Percentiles rank a stretch among this genome's conserved stretches.
These are phyloP conservation scores for Dicaeum eximium DNA, from an alignment of 2,113 vertebrate species.

Conservation along the genomic window DNA sequence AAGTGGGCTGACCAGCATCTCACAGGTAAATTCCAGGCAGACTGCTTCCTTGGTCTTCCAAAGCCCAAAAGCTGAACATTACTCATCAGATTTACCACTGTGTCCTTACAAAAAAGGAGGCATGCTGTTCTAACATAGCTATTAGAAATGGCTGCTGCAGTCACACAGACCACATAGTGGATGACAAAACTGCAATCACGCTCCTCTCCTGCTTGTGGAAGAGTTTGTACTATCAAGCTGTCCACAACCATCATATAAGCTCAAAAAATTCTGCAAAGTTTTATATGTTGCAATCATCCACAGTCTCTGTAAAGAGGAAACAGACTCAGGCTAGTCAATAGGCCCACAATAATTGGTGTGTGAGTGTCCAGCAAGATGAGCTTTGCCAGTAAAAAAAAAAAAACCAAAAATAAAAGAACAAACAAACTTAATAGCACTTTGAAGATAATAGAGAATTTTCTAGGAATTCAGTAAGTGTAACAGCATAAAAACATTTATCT, in stretches of 20 bases:
- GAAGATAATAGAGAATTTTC: not conserved
- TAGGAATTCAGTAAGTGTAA: not conserved
- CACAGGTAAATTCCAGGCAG: not conserved
- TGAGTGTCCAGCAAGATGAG: not conserved
- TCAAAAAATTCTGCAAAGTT: not conserved
- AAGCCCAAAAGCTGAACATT: conserved; percentile 21
- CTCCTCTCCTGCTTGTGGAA: not conserved
- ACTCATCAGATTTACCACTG: conserved; percentile 30
- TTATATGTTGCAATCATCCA: not conserved
- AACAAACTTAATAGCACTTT: not conserved
- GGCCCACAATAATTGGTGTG: not conserved
- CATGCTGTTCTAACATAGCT: not conserved
- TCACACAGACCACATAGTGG: not conserved
- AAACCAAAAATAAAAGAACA: not conserved
- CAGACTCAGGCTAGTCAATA: not conserved
- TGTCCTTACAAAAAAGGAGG: not conserved
- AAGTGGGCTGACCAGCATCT: not conserved
- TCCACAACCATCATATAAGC: not conserved
- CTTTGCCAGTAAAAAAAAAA: not conserved
- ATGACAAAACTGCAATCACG: not conserved
- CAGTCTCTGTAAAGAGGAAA: not conserved
- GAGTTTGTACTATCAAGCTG: not conserved
- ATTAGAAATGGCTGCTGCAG: not conserved
- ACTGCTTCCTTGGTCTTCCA: not conserved
- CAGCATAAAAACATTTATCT: not conserved